Base-by-base conservation (phyloP, 2,888 invertebrate genomes). In the Cerceris ruficornis region DNA sequence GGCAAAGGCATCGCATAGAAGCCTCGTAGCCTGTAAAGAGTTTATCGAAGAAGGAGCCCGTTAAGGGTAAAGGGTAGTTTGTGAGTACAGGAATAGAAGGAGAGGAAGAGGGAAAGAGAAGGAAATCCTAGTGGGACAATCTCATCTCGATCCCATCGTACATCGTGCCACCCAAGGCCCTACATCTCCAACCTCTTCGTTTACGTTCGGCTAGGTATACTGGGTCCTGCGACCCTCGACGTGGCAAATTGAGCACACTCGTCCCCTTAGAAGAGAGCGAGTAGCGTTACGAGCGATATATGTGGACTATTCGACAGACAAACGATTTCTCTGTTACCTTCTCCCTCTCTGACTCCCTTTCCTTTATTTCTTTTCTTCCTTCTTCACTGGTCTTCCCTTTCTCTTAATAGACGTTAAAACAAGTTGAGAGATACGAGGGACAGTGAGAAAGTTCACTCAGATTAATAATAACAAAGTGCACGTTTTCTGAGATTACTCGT, bases 71-170 rank as follows among this genome's bases (percentile, higher is more conserved):
- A 88, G 88, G 88, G 88, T 88, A 86, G 87, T 88, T 86, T 80
- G 86, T 78, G 85, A 87, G 88, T 86, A 77, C 80, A 61, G 69
- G 55, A 28, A 65, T 75, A 60, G 62, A 28, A 15, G 49, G 75
- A 15, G 66, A 52, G 64, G 55, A 68, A 55, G 74, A 66, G 59
- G 49, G 77, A 75, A 76, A 59, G 62, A 59, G 55, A 28, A 46
- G 52, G 65, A 59, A 80, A 79, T 81, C 87, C 87, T 90, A 89
- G 88, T 88, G 88, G 90, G 90, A 92, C 91, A 92, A 92, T 92
- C 91, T 92, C 92, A 92, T 92, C 91, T 91, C 90, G 90, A 92
- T 91, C 91, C 92, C 91, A 87, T 91, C 92, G 91, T 92, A 92
- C 89, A 92, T 92, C 91, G 91, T 90, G 89, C 86, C 86, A 90